Evolutionary conservation across 2,113 vertebrate species (phyloP).

Genomic region (Notothenia coriiceps): DNA sequence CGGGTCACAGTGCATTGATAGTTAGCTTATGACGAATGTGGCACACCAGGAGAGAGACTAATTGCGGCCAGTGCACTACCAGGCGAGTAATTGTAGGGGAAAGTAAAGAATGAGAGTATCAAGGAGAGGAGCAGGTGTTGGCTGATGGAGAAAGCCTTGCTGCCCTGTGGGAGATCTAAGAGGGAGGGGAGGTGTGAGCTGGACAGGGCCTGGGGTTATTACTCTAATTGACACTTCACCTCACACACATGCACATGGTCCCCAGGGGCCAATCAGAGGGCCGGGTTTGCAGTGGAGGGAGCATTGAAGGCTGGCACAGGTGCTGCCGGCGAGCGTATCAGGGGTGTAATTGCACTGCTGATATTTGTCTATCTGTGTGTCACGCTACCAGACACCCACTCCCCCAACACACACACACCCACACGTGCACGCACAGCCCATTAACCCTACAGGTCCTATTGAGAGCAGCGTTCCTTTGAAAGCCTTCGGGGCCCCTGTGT

Average conservation of each 20-base stretch:
- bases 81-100: slow-evolving; percentile 70
- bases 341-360: slow-evolving; percentile 85
- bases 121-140: slow-evolving; percentile 77
- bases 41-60: slow-evolving; percentile 61
- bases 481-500: slow-evolving; percentile 78
- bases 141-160: slow-evolving; percentile 74
- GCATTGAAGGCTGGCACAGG: slow-evolving; percentile 82
- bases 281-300: slow-evolving; percentile 71
- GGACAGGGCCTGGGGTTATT: slow-evolving; percentile 86
- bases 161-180: slow-evolving; percentile 77
- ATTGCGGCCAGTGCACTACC: slow-evolving; percentile 66
- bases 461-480: slow-evolving; percentile 82
- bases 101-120: slow-evolving; percentile 69
- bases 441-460: slow-evolving; percentile 87
- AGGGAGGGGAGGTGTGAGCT: slow-evolving; percentile 79
- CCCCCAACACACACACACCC: slow-evolving; percentile 45
- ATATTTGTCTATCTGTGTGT: slow-evolving; percentile 83
- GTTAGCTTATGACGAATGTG: slow-evolving; percentile 62
- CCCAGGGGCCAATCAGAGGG: slow-evolving; percentile 85
- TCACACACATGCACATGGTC: slow-evolving; percentile 80
- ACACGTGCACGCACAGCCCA: slow-evolving; percentile 69
- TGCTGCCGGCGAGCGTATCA: slow-evolving; percentile 83
- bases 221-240: slow-evolving; percentile 88
- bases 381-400: slow-evolving; percentile 71
- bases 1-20: slow-evolving; percentile 39